Conservation (phyloP, 1,140 invertebrate genomes). For the Metaphire vulgaris region DNA sequence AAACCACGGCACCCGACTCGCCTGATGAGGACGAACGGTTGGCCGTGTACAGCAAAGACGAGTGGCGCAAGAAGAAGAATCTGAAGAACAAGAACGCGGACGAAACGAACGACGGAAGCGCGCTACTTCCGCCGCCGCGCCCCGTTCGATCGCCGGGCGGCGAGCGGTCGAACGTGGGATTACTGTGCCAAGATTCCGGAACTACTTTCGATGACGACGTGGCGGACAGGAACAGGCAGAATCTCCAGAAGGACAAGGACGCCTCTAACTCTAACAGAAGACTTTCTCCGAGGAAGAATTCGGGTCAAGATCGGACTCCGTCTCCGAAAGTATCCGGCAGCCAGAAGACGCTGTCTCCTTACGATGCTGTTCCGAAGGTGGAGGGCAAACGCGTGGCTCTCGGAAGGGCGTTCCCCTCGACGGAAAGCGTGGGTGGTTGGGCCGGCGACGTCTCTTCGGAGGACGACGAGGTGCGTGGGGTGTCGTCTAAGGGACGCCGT, state of each 20-base stretch:
- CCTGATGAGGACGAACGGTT: conserved; percentile 9
- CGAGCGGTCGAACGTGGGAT: conserved; percentile 29
- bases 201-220: conserved; percentile 32
- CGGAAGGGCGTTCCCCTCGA: not conserved
- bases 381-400: not conserved
- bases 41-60: conserved; percentile 31
- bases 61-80: conserved; percentile 38
- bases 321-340: conserved; percentile 4
- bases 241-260: conserved; percentile 6
- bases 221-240: not conserved
- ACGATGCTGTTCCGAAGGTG: not conserved
- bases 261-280: no score
- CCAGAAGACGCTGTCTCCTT: conserved; percentile 10
- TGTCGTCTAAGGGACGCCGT: not conserved
- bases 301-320: not conserved
- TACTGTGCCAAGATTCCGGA: conserved; percentile 45
- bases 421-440: not conserved
- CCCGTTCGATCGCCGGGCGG: not conserved
- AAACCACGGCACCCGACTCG: not conserved
- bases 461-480: not conserved
- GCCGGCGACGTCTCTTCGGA: not conserved
- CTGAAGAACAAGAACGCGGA: conserved; percentile 33
- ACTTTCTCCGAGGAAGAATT: no score
- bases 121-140: not conserved
- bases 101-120: not conserved